phyloP scores from a whole-genome alignment of 2,888 invertebrate species.

The Heliconius erato region DNA sequence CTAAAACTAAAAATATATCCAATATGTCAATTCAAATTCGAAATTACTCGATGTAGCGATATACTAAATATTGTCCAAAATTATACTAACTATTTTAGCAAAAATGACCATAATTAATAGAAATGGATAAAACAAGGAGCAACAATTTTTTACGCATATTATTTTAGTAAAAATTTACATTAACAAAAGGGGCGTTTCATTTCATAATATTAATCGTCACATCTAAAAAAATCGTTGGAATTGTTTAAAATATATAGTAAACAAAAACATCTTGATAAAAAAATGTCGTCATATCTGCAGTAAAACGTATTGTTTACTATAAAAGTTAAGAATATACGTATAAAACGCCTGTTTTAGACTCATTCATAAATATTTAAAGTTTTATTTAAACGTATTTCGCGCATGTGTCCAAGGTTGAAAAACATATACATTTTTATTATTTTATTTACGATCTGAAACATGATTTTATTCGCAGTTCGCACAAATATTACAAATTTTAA shows the following conservation, averaged over 20 bases:
- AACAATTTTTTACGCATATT: not conserved
- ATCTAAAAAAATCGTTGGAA: not conserved
- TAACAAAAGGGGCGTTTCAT: not conserved
- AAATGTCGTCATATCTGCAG: conserved; percentile 6
- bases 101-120: too few species aligned
- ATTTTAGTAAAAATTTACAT: not conserved
- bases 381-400: conserved; percentile 12
- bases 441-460: conserved; percentile 10
- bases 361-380: conserved; percentile 21
- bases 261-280: conserved; percentile 3
- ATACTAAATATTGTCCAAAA: not conserved
- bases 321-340: conserved; percentile 14
- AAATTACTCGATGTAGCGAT: not conserved
- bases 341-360: conserved; percentile 8
- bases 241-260: not conserved
- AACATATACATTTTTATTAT: conserved; percentile 34
- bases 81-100: not conserved
- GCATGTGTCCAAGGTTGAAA: conserved; percentile 30
- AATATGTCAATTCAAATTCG: not conserved
- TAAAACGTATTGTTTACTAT: conserved; percentile 22
- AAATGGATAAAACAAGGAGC: not conserved
- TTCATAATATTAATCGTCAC: not conserved
- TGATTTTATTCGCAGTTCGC: not conserved
- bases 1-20: not conserved
- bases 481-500: not conserved